These are phyloP conservation scores for Brienomyrus brachyistius DNA, from an alignment of 2,113 vertebrate species.

Conservation along the genomic window DNA sequence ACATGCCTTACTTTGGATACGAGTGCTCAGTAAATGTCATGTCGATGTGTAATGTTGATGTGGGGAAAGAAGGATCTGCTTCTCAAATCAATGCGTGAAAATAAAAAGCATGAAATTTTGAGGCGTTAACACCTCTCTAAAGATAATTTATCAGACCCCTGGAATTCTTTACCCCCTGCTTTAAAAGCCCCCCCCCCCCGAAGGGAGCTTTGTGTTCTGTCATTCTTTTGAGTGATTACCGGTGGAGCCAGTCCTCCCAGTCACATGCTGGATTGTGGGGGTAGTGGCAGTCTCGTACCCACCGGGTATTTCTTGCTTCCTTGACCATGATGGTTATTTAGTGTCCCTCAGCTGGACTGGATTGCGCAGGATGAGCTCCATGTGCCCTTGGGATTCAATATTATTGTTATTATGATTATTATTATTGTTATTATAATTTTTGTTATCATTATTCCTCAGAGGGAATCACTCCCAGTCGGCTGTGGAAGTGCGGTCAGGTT, in stretches of 20 bases:
- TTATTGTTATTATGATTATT: neutral
- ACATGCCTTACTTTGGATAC: neutral
- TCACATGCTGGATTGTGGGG: neutral
- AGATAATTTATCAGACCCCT: neutral
- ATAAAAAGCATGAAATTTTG: neutral
- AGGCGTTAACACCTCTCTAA: neutral
- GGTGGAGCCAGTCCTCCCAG: neutral
- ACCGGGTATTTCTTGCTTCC: neutral
- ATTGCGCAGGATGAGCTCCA: conserved; percentile 44
- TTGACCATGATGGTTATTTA: neutral
- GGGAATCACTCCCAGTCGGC: neutral
- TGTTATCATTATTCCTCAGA: neutral
- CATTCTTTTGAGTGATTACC: neutral
- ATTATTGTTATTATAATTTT: too few relatives aligned
- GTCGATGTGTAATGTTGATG: neutral
- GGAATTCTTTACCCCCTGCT: neutral
- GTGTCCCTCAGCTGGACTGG: neutral
- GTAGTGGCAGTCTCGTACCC: neutral
- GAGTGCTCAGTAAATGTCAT: neutral
- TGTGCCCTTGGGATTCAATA: conserved; percentile 18
- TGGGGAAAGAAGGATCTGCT: neutral
- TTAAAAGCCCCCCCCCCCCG: neutral
- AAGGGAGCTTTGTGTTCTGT: neutral
- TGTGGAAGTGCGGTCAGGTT: neutral
- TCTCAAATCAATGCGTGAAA: too few relatives aligned